Evolutionary conservation across 2,797 vertebrate genomes (phyloP).

Genomic region (Agapornis canus): DNA sequence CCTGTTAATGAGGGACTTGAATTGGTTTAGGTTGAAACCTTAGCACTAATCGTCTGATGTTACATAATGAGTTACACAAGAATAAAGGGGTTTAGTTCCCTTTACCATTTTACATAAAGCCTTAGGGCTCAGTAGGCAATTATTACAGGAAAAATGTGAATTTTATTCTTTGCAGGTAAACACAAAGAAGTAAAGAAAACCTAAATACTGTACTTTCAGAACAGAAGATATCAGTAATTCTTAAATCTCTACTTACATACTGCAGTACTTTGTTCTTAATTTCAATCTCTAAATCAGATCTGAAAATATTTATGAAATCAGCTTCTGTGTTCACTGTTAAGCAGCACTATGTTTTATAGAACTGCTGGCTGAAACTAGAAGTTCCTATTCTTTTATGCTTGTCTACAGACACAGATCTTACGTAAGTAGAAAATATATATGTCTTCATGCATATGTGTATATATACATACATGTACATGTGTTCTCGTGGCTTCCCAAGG

Average conservation of each 20-base stretch:
- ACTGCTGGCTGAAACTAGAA: not conserved
- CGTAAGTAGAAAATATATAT: not conserved
- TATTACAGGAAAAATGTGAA: constrained; percentile 34
- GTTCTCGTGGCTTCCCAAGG: not conserved
- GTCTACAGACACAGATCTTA: not conserved
- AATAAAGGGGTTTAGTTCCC: constrained; percentile 64
- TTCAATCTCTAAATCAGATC: constrained; percentile 58
- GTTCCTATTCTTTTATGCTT: not conserved
- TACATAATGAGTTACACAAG: constrained; percentile 59
- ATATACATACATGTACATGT: not conserved
- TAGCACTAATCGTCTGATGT: constrained; percentile 27
- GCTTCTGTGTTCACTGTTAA: constrained; percentile 18
- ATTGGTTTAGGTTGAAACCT: constrained; percentile 48
- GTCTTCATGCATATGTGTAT: not conserved
- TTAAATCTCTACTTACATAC: constrained; percentile 35
- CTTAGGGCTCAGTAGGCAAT: constrained; percentile 31
- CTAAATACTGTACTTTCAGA: not conserved
- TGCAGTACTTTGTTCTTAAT: constrained; percentile 31
- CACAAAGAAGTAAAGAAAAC: constrained; percentile 51
- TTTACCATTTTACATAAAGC: constrained; percentile 28
- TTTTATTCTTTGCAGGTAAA: constrained; percentile 46
- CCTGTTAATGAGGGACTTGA: constrained; percentile 26
- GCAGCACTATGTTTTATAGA: not conserved
- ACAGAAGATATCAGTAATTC: constrained; percentile 31
- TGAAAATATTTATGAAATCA: constrained; percentile 52